phyloP scores from a whole-genome alignment of 2,797 vertebrate genomes.

The Platyrinchus mystaceus region DNA sequence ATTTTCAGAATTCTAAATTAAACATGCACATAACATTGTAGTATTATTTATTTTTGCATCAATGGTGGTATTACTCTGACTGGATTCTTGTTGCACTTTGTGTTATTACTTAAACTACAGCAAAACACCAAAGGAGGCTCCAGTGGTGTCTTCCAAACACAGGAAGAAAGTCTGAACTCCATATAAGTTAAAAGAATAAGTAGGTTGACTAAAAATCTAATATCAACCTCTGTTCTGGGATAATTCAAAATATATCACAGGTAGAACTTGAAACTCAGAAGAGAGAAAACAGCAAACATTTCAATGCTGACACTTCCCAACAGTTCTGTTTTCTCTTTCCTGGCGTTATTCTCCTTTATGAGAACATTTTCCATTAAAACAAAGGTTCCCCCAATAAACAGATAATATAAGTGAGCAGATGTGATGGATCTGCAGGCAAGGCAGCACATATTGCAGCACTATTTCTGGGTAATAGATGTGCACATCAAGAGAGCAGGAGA shows the following conservation, averaged over 20 bases:
- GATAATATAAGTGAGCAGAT: not conserved
- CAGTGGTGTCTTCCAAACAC: constrained; percentile 87
- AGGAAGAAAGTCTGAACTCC: constrained; percentile 93
- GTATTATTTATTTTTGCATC: not conserved
- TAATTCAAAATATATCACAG: not conserved
- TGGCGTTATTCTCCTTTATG: not conserved
- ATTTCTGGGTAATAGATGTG: not conserved
- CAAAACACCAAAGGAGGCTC: constrained; percentile 92
- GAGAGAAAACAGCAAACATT: not conserved
- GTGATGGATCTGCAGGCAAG: not conserved
- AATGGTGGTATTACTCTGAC: not conserved
- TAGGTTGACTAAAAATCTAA: not conserved
- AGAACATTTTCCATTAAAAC: not conserved
- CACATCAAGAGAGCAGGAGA: not conserved
- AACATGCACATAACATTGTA: not conserved
- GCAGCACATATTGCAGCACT: not conserved
- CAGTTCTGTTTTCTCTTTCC: not conserved
- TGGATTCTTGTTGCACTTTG: not conserved
- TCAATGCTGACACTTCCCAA: not conserved
- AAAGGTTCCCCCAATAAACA: not conserved
- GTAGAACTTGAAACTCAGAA: not conserved
- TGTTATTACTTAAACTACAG: not conserved
- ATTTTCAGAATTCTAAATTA: not conserved
- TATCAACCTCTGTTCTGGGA: not conserved
- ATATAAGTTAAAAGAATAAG: constrained; percentile 81